Evolutionary conservation across 2,797 vertebrate species (phyloP), one percentile per base, ranked within the genome.

Genomic region (Microctenopoma stevenorrisi): DNA sequence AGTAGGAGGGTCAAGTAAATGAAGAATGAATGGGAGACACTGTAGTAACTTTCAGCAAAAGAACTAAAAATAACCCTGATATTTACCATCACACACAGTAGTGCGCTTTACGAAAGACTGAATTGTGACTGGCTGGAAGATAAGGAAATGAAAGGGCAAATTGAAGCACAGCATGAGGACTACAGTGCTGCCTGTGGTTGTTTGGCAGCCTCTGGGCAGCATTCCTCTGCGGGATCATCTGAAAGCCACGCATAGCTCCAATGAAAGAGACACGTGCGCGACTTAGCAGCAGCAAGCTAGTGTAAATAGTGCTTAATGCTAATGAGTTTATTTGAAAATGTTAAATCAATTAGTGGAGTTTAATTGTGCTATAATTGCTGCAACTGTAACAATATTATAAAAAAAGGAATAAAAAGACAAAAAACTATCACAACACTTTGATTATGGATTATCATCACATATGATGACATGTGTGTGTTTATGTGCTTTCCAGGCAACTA

Each of bases 401-500:
- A 56, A 42, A 28, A 30, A 65, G 30, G 7, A 63, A 49, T 42
- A 26, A 49, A 43, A 61, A 40, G 5, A 37, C 4, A 12, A 28
- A 5, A 57, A 64, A 37, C 10, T 14, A 25, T 48, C 9, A 46
- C 38, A 49, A 51, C 1, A 38, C 10, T 11, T 44, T 1, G 1
- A 52, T 9, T 33, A 56, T 8, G 14, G 47, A 51, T 64, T 7
- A 11, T 7, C 48, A 30, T 30, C 28, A 4, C 28, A 30, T 30
- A 30, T 30, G 5, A 4, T 44, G 11, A 37, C 64, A 8, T n/a
- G 8, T 44, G 49, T 47, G 40, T 65, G 15, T 40, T 46, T 4
- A 18, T 80, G 28, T 84, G 38, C 30, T 65, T 72, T 47, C 4
- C 51, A 99, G 97, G 97, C 18, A 98, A 99, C 92, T 99, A 99